Evolutionary conservation across 1,140 invertebrate genomes (phyloP).

Genomic region (Brachionus rubens): DNA sequence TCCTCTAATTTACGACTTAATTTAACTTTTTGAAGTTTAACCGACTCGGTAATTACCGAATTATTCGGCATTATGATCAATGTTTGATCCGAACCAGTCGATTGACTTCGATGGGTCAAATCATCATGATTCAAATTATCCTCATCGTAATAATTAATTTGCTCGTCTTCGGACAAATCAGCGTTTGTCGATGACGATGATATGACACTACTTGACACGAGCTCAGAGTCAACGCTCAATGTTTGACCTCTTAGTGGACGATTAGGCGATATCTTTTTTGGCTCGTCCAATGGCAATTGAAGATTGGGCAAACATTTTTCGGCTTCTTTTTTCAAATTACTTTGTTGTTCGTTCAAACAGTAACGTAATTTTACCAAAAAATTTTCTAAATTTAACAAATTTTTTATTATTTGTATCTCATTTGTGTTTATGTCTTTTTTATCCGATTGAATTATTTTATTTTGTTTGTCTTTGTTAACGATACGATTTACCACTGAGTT

Average conservation of each 20-base stretch:
- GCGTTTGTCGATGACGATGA: slow-evolving; percentile 27
- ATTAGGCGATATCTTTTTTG: background rate
- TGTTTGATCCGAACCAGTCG: background rate
- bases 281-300: slow-evolving; percentile 6
- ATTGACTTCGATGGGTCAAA: background rate
- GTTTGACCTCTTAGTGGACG: background rate
- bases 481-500: no score
- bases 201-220: slow-evolving; percentile 26
- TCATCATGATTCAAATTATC: slow-evolving; percentile 1
- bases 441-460: background rate
- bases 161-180: slow-evolving; percentile 44
- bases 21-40: background rate
- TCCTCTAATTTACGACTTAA: background rate
- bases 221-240: slow-evolving; percentile 2
- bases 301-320: slow-evolving; percentile 33
- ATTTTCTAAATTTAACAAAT: slow-evolving; percentile 6
- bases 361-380: background rate
- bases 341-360: background rate
- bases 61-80: slow-evolving; percentile 20
- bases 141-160: slow-evolving; percentile 42
- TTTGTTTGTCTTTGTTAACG: no score
- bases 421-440: background rate
- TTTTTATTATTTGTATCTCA: slow-evolving; percentile 4
- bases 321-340: background rate
- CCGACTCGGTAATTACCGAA: slow-evolving; percentile 12